A percentile compares a stretch with the other conserved stretches of the same genome.
These are phyloP conservation scores for Drosophila conformis DNA, from an alignment of 2,888 invertebrate species.

Conservation along the genomic window DNA sequence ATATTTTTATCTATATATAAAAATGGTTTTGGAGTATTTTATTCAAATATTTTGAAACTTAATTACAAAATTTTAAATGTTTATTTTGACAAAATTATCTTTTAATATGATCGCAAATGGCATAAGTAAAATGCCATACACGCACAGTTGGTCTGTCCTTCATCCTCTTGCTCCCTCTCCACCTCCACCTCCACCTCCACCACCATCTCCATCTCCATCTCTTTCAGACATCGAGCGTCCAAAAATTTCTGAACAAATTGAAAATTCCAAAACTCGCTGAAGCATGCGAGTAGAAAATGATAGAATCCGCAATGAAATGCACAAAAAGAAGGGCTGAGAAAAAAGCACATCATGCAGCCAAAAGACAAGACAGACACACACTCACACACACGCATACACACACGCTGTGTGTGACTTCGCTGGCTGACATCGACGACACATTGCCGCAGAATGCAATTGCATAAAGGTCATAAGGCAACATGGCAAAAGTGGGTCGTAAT, in stretches of 20 bases:
- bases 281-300: slow-evolving; percentile 77
- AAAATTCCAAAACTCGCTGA: slow-evolving; percentile 80
- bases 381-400: slow-evolving; percentile 7
- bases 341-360: slow-evolving; percentile 36
- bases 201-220: background rate
- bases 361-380: slow-evolving; percentile 12
- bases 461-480: slow-evolving; percentile 73
- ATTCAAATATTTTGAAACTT: background rate
- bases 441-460: slow-evolving; percentile 72
- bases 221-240: slow-evolving; percentile 36
- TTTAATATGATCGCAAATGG: slow-evolving; percentile 19
- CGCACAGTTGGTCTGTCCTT: background rate
- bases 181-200: too few species aligned
- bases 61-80: slow-evolving; percentile 1
- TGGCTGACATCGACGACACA: slow-evolving; percentile 63
- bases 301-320: slow-evolving; percentile 80
- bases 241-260: slow-evolving; percentile 79
- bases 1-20: background rate
- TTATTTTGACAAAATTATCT: slow-evolving; percentile 2
- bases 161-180: background rate
- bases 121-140: slow-evolving; percentile 26
- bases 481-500: slow-evolving; percentile 40
- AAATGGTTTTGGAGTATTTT: background rate
- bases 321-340: slow-evolving; percentile 42
- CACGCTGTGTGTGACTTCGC: slow-evolving; percentile 4